Evolutionary conservation across 2,888 invertebrate species (phyloP), one percentile per base, ranked within the genome.

Genomic region (Halictus ligatus): DNA sequence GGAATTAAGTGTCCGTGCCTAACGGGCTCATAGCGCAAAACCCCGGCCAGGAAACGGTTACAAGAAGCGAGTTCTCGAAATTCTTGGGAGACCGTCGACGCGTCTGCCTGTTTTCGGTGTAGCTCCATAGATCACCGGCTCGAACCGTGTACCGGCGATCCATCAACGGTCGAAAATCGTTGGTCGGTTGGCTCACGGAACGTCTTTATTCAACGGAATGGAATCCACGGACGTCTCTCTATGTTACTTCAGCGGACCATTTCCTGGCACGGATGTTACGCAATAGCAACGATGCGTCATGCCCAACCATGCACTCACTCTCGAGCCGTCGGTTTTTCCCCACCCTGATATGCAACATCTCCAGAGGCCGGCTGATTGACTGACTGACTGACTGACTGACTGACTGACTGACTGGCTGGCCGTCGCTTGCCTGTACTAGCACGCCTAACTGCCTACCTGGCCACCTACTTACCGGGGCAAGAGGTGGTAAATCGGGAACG

Each of bases 401-500:
- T 71, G 54, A 78, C 67, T 67, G 21, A 48, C 29, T 69, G 29
- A 43, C 21, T 72, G 54, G 77, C 69, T 67, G 69, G 35, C 35
- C 40, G 18, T 82, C 29, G 29, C 75, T 75, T 75, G 73, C 73
- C 29, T 2, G 64, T 29, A 60, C 69, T 80, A 15, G 80, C 75
- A 50, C 81, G 74, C 75, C 84, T 78, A 81, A 75, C 82, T 83
- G 72, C 85, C 89, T 87, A 78, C 83, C 73, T 80, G 60, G 69
- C 85, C 83, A 87, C 88, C 86, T 89, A 81, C 86, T 84, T 82
- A 69, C 46, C 81, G 29, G n/a, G n/a, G 50, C 82, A 69, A 74
- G 86, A 88, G 88, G 83, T 87, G 89, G 85, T 86, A 89, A 88
- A 87, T 90, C 89, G 87, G 86, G 88, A 90, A 91, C 92, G 89